Evolutionary conservation across 2,797 vertebrate species (phyloP).

Genomic region (Acropternis orthonyx): DNA sequence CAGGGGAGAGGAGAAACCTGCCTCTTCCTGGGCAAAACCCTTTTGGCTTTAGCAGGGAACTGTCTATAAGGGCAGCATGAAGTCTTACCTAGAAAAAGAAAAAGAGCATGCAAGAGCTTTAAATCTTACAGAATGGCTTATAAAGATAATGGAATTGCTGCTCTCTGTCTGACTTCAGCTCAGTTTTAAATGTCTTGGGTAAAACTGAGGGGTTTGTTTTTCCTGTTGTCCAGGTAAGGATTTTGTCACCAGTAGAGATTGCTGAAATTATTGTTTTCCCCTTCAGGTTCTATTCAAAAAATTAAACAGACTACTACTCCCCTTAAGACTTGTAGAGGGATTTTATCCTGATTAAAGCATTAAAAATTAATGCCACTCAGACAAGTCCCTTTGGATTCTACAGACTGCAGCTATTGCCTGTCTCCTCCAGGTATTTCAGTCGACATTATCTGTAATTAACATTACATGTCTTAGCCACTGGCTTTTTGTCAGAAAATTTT

Average conservation of each 20-base stretch:
- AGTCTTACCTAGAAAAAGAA: neutral
- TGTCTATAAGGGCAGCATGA: neutral
- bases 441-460: conserved; percentile 24
- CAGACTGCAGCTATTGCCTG: neutral
- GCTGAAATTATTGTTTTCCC: neutral
- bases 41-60: neutral
- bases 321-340: conserved; percentile 20
- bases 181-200: neutral
- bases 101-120: neutral
- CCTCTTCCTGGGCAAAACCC: neutral
- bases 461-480: neutral
- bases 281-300: conserved; percentile 40
- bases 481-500: neutral
- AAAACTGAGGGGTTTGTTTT: neutral
- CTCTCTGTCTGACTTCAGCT: neutral
- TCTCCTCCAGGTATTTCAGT: conserved; percentile 48
- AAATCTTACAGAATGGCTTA: neutral
- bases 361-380: conserved; percentile 52
- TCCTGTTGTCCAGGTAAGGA: neutral
- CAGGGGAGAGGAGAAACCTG: neutral
- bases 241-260: neutral
- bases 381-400: conserved; percentile 26
- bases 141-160: neutral
- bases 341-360: conserved; percentile 51
- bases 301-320: conserved; percentile 12